Conservation (phyloP, 2,888 invertebrate species). For the Brachypterus glaber region DNA sequence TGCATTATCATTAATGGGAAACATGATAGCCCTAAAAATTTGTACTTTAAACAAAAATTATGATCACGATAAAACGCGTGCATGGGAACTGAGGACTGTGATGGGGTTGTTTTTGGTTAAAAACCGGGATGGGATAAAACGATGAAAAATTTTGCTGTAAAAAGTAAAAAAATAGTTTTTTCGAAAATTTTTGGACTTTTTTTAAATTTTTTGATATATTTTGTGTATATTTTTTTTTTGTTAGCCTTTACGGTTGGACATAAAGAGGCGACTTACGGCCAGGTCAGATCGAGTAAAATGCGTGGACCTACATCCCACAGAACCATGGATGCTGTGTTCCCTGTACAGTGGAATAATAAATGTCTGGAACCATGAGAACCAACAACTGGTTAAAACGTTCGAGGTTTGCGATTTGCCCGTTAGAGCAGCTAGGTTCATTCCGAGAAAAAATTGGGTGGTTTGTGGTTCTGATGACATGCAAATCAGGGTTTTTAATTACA, state of each 20-base stretch:
- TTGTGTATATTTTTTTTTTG: conserved; percentile 26
- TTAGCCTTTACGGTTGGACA: conserved; percentile 92
- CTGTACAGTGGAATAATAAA: conserved; percentile 98
- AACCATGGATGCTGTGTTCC: conserved; percentile 98
- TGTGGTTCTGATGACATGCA: conserved; percentile 96
- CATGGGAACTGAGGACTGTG: no score
- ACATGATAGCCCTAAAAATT: no score
- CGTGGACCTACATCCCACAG: conserved; percentile 93
- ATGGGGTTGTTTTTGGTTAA: no score
- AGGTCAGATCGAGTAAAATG: conserved; percentile 97
- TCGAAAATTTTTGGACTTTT: no score
- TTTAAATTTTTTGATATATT: no score
- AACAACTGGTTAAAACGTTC: conserved; percentile 78
- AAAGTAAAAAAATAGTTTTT: no score
- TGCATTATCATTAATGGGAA: no score
- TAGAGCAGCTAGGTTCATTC: conserved; percentile 89
- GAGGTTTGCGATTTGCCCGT: conserved; percentile 96
- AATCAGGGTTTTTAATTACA: conserved; percentile 95
- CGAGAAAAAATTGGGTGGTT: conserved; percentile 97
- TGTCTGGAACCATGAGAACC: conserved; percentile 98
- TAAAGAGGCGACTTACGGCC: conserved; percentile 94
- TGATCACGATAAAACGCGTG: no score
- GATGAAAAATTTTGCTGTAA: no score
- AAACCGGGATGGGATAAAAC: no score
- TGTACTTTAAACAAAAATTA: no score